Percentiles rank a stretch among this genome's conserved stretches.
These are phyloP conservation scores for Tetramorium bicarinatum DNA, from an alignment of 2,888 invertebrate genomes.

Conservation along the genomic window DNA sequence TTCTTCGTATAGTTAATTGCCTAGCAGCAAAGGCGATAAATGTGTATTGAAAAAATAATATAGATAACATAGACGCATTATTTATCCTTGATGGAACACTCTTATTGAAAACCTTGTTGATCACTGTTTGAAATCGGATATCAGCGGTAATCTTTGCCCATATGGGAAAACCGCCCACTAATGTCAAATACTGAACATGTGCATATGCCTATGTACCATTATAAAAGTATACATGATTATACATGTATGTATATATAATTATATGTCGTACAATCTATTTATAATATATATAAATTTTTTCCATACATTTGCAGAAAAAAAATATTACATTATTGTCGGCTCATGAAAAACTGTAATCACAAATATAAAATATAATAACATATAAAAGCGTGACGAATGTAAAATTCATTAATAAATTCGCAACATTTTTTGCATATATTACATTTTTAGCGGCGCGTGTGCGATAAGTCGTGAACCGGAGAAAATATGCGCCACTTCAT, in stretches of 20 bases:
- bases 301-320: not conserved
- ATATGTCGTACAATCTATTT: not conserved
- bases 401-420: constrained; percentile 35
- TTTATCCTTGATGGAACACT: not conserved
- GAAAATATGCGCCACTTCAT: constrained; percentile 29
- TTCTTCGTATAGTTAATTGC: not conserved
- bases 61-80: not conserved
- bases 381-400: constrained; percentile 21
- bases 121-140: constrained; percentile 26
- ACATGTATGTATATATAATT: not conserved
- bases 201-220: not conserved
- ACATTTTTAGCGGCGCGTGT: constrained; percentile 13
- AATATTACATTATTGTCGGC: not conserved
- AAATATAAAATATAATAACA: constrained; percentile 17
- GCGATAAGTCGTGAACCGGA: constrained; percentile 16
- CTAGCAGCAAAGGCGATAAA: not conserved
- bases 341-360: constrained; percentile 8
- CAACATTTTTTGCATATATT: constrained; percentile 37
- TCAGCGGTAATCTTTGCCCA: constrained; percentile 63
- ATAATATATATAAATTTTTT: not conserved
- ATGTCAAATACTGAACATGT: constrained; percentile 65
- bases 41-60: not conserved
- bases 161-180: constrained; percentile 76
- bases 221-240: not conserved
- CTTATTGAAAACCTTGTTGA: not conserved